Base-by-base conservation (phyloP, 2,888 invertebrate genomes). In the Panopea generosa region DNA sequence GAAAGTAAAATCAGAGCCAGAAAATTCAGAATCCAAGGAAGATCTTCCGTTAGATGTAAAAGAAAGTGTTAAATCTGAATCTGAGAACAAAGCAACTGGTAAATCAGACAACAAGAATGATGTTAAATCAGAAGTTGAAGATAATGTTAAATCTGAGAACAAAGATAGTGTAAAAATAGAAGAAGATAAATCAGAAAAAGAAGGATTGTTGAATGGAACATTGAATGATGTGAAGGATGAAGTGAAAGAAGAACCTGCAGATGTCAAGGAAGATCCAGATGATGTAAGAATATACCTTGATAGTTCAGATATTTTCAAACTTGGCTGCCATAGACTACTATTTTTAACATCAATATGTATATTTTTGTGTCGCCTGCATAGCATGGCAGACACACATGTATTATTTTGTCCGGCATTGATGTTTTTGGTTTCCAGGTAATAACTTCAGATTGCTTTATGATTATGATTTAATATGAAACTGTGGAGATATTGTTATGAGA, bases 151-250 rank as follows among this genome's bases (percentile, higher is more conserved):
- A 29, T 49, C 68, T 24, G 72, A 70, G 57, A 57, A 67, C 24
- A 65, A 77, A 27, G 78, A 83, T 43, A 68, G 14, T 22, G 69
- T 86, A 14, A 56, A 56, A 29, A 43, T 11, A n/a, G 66, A 63
- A 83, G 67, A 50, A 56, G 52, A 26, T 84, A 88, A 4, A 7
- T 33, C 33, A 11, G 33, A 33, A 33, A 33, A 33, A 33, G 33
- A 33, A 33, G 33, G 33, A 7, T 33, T 33, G 33, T 11, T 26
- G 43, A 43, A 11, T 24, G 45, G 14, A 43, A 63, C 16, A 3
- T 27, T 61, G 43, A 50, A 38, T 9, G 57, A 63, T 43, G 45
- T n/a, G 11, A 52, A 38, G 26, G 57, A 60, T 45, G 43, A 50
- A 33, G 40, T 16, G n/a, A 57, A 63, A n/a, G 63, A 69, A 22